These are phyloP conservation scores for Drosophila kurseongensis DNA, from an alignment of 1,140 invertebrate species.

Conservation along the genomic window DNA sequence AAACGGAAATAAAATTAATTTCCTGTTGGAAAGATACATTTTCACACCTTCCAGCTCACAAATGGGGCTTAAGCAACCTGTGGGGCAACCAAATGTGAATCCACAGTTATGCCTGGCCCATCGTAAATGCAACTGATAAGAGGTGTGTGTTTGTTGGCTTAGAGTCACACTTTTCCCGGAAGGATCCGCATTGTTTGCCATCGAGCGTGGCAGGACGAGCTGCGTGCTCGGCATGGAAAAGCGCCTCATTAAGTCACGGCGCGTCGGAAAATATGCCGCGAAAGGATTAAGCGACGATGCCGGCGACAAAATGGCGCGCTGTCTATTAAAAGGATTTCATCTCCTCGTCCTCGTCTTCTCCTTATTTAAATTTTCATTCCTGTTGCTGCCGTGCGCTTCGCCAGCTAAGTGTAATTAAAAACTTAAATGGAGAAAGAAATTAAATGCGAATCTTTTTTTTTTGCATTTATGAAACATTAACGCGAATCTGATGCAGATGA, in stretches of 20 bases:
- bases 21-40: constrained; percentile 30
- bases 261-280: constrained; percentile 71
- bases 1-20: constrained; percentile 32
- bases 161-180: constrained; percentile 38
- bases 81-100: constrained; percentile 15
- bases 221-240: constrained; percentile 64
- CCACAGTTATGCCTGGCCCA: constrained; percentile 17
- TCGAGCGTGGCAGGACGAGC: constrained; percentile 10
- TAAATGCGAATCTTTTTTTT: constrained; percentile 53
- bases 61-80: background rate
- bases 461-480: constrained; percentile 75
- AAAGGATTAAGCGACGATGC: constrained; percentile 68
- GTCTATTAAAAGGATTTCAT: constrained; percentile 68
- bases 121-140: constrained; percentile 45
- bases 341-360: background rate
- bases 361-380: constrained; percentile 22
- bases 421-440: constrained; percentile 65
- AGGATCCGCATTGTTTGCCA: constrained; percentile 53
- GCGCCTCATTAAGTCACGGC: constrained; percentile 67
- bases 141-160: constrained; percentile 26
- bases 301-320: constrained; percentile 54
- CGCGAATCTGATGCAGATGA: constrained; percentile 55
- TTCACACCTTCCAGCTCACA: constrained; percentile 6
- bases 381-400: constrained; percentile 8
- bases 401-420: constrained; percentile 71